phyloP scores from a whole-genome alignment of 1,140 invertebrate genomes.

The Parapsyche elsis region DNA sequence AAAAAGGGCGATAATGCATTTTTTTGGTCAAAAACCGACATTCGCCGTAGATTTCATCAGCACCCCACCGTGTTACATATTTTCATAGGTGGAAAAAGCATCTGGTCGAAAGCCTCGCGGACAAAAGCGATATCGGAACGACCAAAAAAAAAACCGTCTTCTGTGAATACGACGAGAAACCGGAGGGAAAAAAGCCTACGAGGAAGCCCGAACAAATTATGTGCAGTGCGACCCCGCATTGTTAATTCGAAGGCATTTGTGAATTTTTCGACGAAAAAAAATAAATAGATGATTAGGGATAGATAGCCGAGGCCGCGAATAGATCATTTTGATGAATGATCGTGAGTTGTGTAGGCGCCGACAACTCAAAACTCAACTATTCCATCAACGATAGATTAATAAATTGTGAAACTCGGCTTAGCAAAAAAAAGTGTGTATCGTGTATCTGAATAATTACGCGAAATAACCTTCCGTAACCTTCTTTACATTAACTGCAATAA shows the following conservation, averaged over 20 bases:
- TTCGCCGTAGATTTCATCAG: slow-evolving; percentile 31
- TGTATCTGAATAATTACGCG: too few relatives aligned
- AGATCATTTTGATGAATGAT: slow-evolving; percentile 28
- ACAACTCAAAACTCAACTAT: slow-evolving; percentile 1
- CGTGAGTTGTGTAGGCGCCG: slow-evolving; percentile 6
- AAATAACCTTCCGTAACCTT: too few relatives aligned
- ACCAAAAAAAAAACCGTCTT: slow-evolving; percentile 4
- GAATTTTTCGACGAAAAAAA: slow-evolving; percentile 18
- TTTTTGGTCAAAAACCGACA: slow-evolving; percentile 27
- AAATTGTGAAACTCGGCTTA: background rate
- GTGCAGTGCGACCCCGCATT: background rate
- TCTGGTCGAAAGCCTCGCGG: background rate
- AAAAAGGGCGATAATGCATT: background rate
- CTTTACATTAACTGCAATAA: too few relatives aligned
- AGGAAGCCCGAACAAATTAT: slow-evolving; percentile 28
- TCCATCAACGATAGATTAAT: background rate
- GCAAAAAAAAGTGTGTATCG: background rate
- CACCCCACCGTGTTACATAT: slow-evolving; percentile 36
- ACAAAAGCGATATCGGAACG: slow-evolving; percentile 20
- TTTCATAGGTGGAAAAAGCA: slow-evolving; percentile 30
- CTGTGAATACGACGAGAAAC: background rate
- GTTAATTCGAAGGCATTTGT: background rate
- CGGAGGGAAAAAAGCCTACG: slow-evolving; percentile 2
- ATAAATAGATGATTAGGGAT: slow-evolving; percentile 20
- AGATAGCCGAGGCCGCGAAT: slow-evolving; percentile 15